Percentiles rank a stretch among this genome's conserved stretches.
phyloP scores from a whole-genome alignment of 2,797 vertebrate genomes.

The Aratinga solstitialis region DNA sequence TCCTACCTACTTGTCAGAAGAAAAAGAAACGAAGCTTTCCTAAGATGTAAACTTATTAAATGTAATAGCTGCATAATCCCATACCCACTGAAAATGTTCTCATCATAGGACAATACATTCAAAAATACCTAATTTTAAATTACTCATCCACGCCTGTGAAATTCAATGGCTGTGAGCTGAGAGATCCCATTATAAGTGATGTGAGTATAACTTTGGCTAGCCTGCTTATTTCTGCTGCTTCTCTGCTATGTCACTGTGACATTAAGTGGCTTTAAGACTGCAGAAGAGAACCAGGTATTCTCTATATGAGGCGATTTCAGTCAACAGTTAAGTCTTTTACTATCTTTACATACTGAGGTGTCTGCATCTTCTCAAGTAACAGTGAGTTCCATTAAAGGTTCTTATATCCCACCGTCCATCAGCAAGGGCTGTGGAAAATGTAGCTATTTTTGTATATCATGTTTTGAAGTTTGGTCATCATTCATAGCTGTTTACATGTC shows the following conservation, averaged over 20 bases:
- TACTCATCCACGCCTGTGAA: background rate
- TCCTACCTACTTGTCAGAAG: background rate
- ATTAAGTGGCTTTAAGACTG: background rate
- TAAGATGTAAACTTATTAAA: background rate
- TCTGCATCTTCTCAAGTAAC: background rate
- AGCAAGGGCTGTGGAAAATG: background rate
- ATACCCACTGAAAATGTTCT: background rate
- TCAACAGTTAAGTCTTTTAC: background rate
- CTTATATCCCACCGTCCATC: background rate
- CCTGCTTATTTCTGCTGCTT: background rate
- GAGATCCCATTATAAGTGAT: background rate
- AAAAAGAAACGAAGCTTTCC: fast-evolving
- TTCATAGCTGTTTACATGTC: background rate
- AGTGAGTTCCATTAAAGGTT: background rate
- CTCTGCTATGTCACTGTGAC: background rate
- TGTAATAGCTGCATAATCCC: background rate
- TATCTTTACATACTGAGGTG: background rate
- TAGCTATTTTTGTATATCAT: background rate
- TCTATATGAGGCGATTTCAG: background rate
- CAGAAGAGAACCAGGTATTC: background rate
- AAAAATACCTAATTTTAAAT: background rate
- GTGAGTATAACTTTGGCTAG: background rate
- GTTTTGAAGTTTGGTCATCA: background rate
- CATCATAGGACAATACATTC: fast-evolving
- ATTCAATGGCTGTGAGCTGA: background rate